Evolutionary conservation across 2,888 invertebrate genomes (phyloP).

Genomic region (Plebejus anna): DNA sequence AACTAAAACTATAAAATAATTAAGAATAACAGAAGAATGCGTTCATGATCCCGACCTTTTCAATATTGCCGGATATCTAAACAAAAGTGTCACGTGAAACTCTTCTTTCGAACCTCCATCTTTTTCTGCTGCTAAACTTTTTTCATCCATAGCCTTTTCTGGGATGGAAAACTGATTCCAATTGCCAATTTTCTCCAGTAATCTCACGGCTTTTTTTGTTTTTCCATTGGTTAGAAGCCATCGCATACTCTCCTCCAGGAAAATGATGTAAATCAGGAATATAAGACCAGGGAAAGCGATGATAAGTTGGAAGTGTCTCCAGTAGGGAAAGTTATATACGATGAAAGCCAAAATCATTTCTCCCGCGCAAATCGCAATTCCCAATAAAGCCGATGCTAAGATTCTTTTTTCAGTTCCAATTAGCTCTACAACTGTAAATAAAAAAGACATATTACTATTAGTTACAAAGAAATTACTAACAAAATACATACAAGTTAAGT

Average conservation of each 20-base stretch:
- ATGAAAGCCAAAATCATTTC: slow-evolving; percentile 84
- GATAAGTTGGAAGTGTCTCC: slow-evolving; percentile 84
- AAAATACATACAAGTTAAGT: background rate
- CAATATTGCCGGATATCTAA: slow-evolving; percentile 47
- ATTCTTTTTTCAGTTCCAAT: slow-evolving; percentile 61
- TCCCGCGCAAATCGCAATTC: slow-evolving; percentile 76
- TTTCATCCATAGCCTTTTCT: slow-evolving; percentile 34
- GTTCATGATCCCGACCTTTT: slow-evolving; percentile 32
- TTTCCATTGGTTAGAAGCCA: slow-evolving; percentile 83
- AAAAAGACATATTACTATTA: background rate
- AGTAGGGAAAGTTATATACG: slow-evolving; percentile 85
- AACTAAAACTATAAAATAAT: background rate
- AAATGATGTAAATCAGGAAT: slow-evolving; percentile 80
- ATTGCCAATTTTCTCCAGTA: slow-evolving; percentile 66
- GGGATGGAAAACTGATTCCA: slow-evolving; percentile 82
- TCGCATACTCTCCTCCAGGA: slow-evolving; percentile 82
- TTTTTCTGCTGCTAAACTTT: slow-evolving; percentile 25
- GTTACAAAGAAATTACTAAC: background rate
- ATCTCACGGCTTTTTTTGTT: slow-evolving; percentile 65
- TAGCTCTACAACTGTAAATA: slow-evolving; percentile 61
- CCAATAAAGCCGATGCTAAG: slow-evolving; percentile 60
- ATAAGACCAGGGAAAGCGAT: slow-evolving; percentile 83
- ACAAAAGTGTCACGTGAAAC: slow-evolving; percentile 35
- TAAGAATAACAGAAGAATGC: background rate
- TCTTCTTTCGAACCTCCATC: slow-evolving; percentile 32